A percentile compares a stretch with the other conserved stretches of the same genome.
phyloP scores from a whole-genome alignment of 2,113 vertebrate species.

The Calypte anna region DNA sequence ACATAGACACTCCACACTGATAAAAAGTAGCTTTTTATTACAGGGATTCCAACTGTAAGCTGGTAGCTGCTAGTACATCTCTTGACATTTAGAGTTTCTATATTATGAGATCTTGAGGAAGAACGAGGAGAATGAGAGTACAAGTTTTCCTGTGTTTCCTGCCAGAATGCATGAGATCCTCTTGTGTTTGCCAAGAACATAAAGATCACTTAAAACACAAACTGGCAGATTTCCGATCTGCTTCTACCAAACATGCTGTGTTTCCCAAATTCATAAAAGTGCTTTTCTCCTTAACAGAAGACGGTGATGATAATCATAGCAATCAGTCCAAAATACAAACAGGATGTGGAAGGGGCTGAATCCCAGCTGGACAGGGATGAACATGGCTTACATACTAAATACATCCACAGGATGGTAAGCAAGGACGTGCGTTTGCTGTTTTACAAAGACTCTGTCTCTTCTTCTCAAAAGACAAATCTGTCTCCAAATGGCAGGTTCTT shows the following conservation, averaged over 20 bases:
- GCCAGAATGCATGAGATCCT: constrained; percentile 54
- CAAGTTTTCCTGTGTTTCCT: constrained; percentile 44
- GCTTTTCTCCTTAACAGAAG: constrained; percentile 84
- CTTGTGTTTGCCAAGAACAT: constrained; percentile 47
- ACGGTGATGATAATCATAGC: constrained; percentile 95
- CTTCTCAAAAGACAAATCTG: not conserved
- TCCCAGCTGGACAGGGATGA: constrained; percentile 84
- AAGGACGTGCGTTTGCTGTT: constrained; percentile 41
- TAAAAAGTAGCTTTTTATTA: constrained; percentile 44
- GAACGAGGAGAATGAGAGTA: constrained; percentile 10
- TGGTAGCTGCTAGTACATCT: constrained; percentile 46
- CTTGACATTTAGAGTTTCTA: constrained; percentile 58
- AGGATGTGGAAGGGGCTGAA: constrained; percentile 89
- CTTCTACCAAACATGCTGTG: constrained; percentile 51
- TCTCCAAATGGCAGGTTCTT: constrained; percentile 52
- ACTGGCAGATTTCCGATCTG: constrained; percentile 75
- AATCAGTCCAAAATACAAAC: constrained; percentile 96
- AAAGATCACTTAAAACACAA: constrained; percentile 56
- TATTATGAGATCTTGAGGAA: constrained; percentile 29
- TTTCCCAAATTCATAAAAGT: constrained; percentile 71
- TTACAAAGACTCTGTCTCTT: constrained; percentile 35
- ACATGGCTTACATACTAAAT: constrained; percentile 95
- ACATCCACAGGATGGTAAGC: constrained; percentile 94
- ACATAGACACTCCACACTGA: not conserved
- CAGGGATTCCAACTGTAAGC: constrained; percentile 39